phyloP scores from a whole-genome alignment of 2,888 invertebrate genomes.

The Geotrupes spiniger region DNA sequence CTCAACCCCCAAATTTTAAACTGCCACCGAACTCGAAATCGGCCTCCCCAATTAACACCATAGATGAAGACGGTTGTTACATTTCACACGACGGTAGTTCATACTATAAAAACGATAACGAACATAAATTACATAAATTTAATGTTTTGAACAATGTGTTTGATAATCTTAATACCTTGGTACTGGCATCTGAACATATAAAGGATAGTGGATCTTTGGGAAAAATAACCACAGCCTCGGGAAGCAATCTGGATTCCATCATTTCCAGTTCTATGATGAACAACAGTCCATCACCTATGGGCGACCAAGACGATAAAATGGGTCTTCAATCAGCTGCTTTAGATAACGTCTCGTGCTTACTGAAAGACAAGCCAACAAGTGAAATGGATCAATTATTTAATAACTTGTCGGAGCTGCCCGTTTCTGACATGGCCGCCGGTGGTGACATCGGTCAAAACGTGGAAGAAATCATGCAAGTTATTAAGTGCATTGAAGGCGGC shows the following conservation, averaged over 20 bases:
- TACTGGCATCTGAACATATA: constrained; percentile 38
- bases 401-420: constrained; percentile 48
- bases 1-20: constrained; percentile 53
- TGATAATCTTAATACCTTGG: constrained; percentile 39
- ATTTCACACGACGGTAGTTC: constrained; percentile 14
- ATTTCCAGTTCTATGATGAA: constrained; percentile 46
- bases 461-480: constrained; percentile 70
- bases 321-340: constrained; percentile 56
- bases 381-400: constrained; percentile 69
- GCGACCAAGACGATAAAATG: constrained; percentile 54
- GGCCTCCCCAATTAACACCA: constrained; percentile 38
- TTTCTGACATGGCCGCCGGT: constrained; percentile 35
- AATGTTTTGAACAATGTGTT: constrained; percentile 23
- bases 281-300: constrained; percentile 57
- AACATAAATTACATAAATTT: constrained; percentile 16
- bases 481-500: constrained; percentile 69
- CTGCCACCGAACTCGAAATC: constrained; percentile 43
- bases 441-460: constrained; percentile 37
- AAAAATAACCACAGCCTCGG: constrained; percentile 38
- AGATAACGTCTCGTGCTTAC: constrained; percentile 54
- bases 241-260: constrained; percentile 25
- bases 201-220: constrained; percentile 34
- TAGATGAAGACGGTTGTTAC: constrained; percentile 29
- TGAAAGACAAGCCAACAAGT: constrained; percentile 54
- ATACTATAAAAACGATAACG: constrained; percentile 16